A percentile compares a stretch with the other conserved stretches of the same genome.
phyloP scores from a whole-genome alignment of 2,113 vertebrate genomes.

The Pungitius pungitius region DNA sequence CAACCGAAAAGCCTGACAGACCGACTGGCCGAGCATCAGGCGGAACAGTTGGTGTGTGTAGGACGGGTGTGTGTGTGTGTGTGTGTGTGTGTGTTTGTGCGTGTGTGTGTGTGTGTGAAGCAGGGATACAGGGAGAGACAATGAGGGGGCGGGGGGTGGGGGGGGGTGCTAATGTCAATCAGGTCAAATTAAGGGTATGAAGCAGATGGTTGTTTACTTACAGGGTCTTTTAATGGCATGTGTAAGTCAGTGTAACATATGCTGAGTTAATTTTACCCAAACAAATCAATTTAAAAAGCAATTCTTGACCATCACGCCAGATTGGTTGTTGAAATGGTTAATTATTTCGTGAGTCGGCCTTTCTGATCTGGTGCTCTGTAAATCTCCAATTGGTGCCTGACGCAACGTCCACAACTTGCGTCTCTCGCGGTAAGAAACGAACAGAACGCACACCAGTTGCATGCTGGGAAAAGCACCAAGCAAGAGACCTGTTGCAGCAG shows the following conservation, averaged over 20 bases:
- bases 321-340: too few relatives aligned
- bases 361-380: too few relatives aligned
- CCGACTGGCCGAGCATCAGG: slow-evolving; percentile 52
- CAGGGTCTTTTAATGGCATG: neutral
- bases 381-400: too few relatives aligned
- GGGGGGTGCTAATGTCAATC: neutral
- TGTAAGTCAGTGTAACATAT: neutral
- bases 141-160: too few relatives aligned
- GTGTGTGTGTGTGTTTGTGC: neutral
- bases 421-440: too few relatives aligned
- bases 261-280: neutral
- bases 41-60: slow-evolving; percentile 64
- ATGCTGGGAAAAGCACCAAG: neutral
- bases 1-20: slow-evolving; percentile 69
- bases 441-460: too few relatives aligned
- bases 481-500: neutral
- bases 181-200: slow-evolving; percentile 1
- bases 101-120: slow-evolving; percentile 5
- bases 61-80: slow-evolving; percentile 54
- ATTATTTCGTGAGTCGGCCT: too few relatives aligned
- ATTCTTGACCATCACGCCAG: neutral
- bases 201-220: slow-evolving; percentile 15
- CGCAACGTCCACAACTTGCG: too few relatives aligned
- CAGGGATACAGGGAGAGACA: neutral
- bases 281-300: too few relatives aligned